Conservation (phyloP, 1,140 invertebrate genomes). For the Chionoecetes opilio region DNA sequence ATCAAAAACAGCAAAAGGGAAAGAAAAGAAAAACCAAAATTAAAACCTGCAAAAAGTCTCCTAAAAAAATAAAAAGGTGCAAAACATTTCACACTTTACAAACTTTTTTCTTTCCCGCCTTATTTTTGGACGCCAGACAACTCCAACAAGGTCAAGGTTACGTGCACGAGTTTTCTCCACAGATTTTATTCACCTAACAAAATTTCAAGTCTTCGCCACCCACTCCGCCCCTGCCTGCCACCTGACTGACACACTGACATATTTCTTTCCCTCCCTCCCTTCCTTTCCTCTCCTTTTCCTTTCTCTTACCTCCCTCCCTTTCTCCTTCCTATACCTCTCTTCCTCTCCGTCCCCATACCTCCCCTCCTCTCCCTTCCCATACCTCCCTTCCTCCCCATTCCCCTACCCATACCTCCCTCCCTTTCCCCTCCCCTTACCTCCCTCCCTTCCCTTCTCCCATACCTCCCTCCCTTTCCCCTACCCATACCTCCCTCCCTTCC, state of each 20-base stretch:
- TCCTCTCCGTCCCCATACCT: neutral
- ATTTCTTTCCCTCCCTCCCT: neutral
- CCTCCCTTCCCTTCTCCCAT: neutral
- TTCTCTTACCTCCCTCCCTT: neutral
- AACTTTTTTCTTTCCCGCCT: neutral
- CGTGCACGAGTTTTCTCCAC: neutral
- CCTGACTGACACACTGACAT: neutral
- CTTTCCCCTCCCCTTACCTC: neutral
- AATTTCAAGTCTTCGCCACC: neutral
- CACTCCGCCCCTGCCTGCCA: neutral
- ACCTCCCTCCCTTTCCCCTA: too few relatives aligned
- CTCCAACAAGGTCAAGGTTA: neutral
- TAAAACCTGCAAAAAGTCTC: too few relatives aligned
- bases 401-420: neutral
- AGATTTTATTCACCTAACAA: constrained; percentile 7
- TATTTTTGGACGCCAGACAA: neutral
- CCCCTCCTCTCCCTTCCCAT: neutral
- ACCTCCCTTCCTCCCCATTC: neutral
- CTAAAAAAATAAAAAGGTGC: too few relatives aligned
- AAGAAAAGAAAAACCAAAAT: too few relatives aligned
- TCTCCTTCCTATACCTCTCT: neutral
- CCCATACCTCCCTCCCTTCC: too few relatives aligned
- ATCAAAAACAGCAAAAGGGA: too few relatives aligned
- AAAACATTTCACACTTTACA: too few relatives aligned
- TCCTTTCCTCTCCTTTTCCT: neutral